Percentiles rank a stretch among this genome's conserved stretches.
Conservation (phyloP, 2,797 vertebrate species). For the Tapera naevia region DNA sequence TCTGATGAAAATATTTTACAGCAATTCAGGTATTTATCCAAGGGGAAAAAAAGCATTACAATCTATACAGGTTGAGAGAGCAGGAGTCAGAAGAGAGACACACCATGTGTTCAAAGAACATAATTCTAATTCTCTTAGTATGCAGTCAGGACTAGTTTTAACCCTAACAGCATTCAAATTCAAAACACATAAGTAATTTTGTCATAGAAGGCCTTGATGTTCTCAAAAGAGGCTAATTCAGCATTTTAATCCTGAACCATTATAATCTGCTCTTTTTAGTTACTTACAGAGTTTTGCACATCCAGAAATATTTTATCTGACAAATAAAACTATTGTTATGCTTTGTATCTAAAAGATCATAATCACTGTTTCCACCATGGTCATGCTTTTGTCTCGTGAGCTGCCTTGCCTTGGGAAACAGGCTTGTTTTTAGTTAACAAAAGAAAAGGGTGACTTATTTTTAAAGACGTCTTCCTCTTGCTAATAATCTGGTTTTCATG, state of each 20-base stretch:
- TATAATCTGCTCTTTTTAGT: background rate
- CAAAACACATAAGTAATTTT: background rate
- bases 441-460: background rate
- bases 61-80: background rate
- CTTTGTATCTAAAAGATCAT: background rate
- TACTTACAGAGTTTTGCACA: background rate
- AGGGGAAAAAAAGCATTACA: background rate
- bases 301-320: background rate
- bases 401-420: background rate
- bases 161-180: background rate
- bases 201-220: background rate
- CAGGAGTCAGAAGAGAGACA: background rate
- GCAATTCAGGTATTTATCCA: conserved; percentile 5
- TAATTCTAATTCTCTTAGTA: background rate
- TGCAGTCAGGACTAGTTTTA: conserved; percentile 40
- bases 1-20: conserved; percentile 62
- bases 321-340: background rate
- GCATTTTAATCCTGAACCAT: background rate
- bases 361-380: background rate
- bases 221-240: background rate
- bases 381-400: background rate
- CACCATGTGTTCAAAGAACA: background rate
- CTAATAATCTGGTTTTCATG: conserved; percentile 2
- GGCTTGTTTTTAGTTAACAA: background rate
- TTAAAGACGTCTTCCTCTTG: background rate